A percentile compares a stretch with the other conserved stretches of the same genome.
Evolutionary conservation across 2,797 vertebrate genomes (phyloP).

Genomic region (Rhadinocentrus ornatus): DNA sequence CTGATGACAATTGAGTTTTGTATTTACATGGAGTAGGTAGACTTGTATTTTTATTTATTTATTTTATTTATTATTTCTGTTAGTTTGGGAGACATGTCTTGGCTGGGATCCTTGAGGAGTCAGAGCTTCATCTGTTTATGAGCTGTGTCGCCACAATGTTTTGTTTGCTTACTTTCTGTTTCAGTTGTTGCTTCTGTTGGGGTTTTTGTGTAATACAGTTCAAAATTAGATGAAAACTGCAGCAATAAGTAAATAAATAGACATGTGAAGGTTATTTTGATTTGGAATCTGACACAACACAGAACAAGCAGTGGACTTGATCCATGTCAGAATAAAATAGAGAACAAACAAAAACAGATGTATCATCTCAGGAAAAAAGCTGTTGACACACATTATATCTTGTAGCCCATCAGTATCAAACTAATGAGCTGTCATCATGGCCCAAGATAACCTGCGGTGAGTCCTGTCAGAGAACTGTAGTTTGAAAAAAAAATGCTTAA

Average conservation of each 20-base stretch:
- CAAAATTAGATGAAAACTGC: neutral
- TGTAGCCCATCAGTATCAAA: slow-evolving; percentile 46
- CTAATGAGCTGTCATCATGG: slow-evolving; percentile 68
- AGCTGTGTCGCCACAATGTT: slow-evolving; percentile 2
- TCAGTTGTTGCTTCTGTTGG: neutral
- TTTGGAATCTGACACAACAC: slow-evolving; percentile 39
- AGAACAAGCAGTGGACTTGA: slow-evolving; percentile 36
- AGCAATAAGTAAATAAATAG: slow-evolving; percentile 5
- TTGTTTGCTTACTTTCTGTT: neutral
- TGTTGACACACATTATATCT: slow-evolving; percentile 58
- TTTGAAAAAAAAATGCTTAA: slow-evolving; percentile 52
- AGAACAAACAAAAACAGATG: slow-evolving; percentile 61
- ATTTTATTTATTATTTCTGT: neutral
- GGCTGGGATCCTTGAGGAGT: neutral
- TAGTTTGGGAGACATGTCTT: neutral
- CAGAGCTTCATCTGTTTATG: slow-evolving; percentile 2
- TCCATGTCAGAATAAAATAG: slow-evolving; percentile 30
- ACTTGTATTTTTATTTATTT: neutral
- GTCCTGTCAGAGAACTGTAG: slow-evolving; percentile 51
- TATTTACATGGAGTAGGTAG: neutral
- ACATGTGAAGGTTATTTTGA: neutral
- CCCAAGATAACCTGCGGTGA: slow-evolving; percentile 53
- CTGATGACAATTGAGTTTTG: neutral
- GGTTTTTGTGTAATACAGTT: neutral
- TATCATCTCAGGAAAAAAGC: slow-evolving; percentile 49